phyloP scores from a whole-genome alignment of 2,113 vertebrate genomes.

The Dunckerocampus dactyliophorus region DNA sequence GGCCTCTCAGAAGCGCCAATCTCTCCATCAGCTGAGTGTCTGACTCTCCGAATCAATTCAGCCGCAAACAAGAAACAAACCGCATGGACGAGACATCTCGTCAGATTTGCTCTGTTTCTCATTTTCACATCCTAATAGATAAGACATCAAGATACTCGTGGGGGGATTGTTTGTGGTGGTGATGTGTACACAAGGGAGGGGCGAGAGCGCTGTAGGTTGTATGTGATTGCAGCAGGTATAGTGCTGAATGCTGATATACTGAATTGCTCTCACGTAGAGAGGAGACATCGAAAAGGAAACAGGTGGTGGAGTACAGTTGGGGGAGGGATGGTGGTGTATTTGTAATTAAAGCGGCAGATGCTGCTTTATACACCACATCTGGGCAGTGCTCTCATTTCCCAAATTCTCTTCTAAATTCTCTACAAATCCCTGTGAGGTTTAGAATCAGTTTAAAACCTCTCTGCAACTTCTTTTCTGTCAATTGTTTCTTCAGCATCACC shows the following conservation, averaged over 20 bases:
- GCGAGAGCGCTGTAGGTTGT: conserved; percentile 41
- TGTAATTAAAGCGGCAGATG: conserved; percentile 77
- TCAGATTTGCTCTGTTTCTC: conserved; percentile 63
- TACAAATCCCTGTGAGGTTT: conserved; percentile 59
- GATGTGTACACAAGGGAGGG: conserved; percentile 17
- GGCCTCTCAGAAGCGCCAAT: conserved; percentile 50
- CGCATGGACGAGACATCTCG: conserved; percentile 51
- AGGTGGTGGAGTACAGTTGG: conserved; percentile 56
- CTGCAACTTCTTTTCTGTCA: conserved; percentile 29
- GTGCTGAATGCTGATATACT: conserved; percentile 56
- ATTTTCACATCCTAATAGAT: conserved; percentile 62
- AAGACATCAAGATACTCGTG: conserved; percentile 58
- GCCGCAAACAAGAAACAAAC: conserved; percentile 49
- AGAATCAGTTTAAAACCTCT: conserved; percentile 59
- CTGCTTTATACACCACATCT: conserved; percentile 64
- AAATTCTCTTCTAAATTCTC: conserved; percentile 70
- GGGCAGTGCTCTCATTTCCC: conserved; percentile 67
- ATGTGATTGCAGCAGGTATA: conserved; percentile 64
- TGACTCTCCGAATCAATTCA: conserved; percentile 59
- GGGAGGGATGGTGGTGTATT: conserved; percentile 30
- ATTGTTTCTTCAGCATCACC: conserved; percentile 35
- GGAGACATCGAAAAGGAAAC: conserved; percentile 62
- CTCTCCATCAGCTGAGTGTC: conserved; percentile 57
- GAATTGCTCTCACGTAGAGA: conserved; percentile 61
- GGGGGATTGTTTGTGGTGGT: conserved; percentile 51